phyloP scores from a whole-genome alignment of 2,888 invertebrate genomes.

The Drosophila neotestacea region DNA sequence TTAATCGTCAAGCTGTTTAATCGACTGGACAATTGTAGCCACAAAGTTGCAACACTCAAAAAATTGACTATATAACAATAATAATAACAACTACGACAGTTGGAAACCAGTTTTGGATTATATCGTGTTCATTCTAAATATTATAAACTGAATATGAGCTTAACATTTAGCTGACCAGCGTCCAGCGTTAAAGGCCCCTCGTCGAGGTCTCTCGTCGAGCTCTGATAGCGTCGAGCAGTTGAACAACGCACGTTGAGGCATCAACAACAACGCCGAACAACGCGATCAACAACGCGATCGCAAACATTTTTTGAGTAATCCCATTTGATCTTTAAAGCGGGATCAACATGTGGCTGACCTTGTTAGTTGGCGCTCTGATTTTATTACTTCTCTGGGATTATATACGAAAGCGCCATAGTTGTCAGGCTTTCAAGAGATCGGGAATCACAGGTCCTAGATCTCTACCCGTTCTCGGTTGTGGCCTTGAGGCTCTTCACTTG shows the following conservation, averaged over 20 bases:
- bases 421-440: constrained; percentile 40
- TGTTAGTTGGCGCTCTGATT: constrained; percentile 48
- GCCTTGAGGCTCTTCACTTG: constrained; percentile 52
- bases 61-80: neutral
- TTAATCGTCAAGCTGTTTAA: constrained; percentile 15
- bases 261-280: constrained; percentile 34
- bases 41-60: constrained; percentile 7
- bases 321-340: neutral
- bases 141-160: constrained; percentile 46
- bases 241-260: constrained; percentile 33
- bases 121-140: constrained; percentile 21
- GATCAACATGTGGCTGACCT: constrained; percentile 58
- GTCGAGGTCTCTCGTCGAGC: neutral
- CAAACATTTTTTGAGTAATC: neutral
- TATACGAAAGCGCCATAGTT: constrained; percentile 52
- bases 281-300: constrained; percentile 13
- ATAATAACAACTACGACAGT: constrained; percentile 3
- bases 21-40: constrained; percentile 7
- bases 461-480: constrained; percentile 66
- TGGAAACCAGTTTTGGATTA: constrained; percentile 53
- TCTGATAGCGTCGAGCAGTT: constrained; percentile 55
- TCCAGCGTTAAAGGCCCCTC: neutral
- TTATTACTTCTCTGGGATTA: constrained; percentile 68
- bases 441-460: constrained; percentile 59
- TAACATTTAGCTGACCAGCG: constrained; percentile 35